These are phyloP conservation scores for Astyanax mexicanus DNA, from an alignment of 2,797 vertebrate genomes.

Conservation along the genomic window DNA sequence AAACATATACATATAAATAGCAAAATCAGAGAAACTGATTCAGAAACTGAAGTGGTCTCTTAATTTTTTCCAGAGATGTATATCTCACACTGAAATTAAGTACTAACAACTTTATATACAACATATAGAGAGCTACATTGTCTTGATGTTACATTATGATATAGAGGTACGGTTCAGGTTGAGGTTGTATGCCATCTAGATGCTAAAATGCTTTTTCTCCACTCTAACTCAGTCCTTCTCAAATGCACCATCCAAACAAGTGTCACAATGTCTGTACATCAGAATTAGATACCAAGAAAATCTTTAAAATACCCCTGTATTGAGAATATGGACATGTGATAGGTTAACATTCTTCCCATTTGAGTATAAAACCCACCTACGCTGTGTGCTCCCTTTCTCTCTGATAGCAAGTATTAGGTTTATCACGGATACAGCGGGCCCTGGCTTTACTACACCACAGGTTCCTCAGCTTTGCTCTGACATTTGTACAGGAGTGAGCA, in stretches of 20 bases:
- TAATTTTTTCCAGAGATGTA: too few species aligned
- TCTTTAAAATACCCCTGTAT: neutral
- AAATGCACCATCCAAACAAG: neutral
- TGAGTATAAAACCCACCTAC: neutral
- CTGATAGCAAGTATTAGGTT: conserved; percentile 1
- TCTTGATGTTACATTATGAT: neutral
- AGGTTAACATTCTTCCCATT: neutral
- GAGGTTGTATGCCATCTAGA: neutral
- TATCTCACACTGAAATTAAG: too few species aligned
- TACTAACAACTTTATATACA: too few species aligned
- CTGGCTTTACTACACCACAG: conserved; percentile 5
- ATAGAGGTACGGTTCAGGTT: neutral
- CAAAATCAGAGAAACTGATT: too few species aligned
- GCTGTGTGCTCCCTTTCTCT: neutral
- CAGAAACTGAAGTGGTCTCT: too few species aligned
- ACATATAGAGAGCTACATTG: neutral
- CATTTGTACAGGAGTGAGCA: conserved; percentile 25
- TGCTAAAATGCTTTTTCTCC: neutral
- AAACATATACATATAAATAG: too few species aligned
- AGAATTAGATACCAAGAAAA: neutral
- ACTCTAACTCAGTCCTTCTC: neutral
- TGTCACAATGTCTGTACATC: neutral
- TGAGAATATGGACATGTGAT: neutral
- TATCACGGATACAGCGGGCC: neutral
- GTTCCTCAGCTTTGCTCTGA: conserved; percentile 9